Evolutionary conservation across 2,888 invertebrate genomes (phyloP).

Genomic region (Hybos culiciformis): DNA sequence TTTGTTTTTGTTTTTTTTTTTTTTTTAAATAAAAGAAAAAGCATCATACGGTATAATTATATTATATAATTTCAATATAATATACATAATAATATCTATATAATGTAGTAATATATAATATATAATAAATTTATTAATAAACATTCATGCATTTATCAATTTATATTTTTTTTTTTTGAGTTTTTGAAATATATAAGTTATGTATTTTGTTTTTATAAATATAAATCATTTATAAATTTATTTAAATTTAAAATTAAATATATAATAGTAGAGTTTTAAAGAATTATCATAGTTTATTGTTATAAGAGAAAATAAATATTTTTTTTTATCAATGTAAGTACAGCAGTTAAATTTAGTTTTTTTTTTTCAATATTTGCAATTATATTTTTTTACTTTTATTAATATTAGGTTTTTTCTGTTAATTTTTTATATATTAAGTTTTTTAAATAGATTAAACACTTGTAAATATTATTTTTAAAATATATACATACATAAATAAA

Average conservation of each 20-base stretch:
- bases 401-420: too few relatives aligned
- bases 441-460: too few relatives aligned
- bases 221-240: slow-evolving; percentile 11
- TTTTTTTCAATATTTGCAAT: too few relatives aligned
- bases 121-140: too few relatives aligned
- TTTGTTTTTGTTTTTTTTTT: background rate
- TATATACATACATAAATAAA: too few relatives aligned
- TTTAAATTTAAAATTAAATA: slow-evolving; percentile 10
- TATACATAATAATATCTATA: slow-evolving; percentile 15
- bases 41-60: slow-evolving; percentile 20
- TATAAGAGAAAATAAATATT: too few relatives aligned
- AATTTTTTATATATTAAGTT: too few relatives aligned
- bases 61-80: slow-evolving; percentile 17
- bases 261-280: slow-evolving; percentile 9
- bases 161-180: slow-evolving; percentile 12
- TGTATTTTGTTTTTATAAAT: slow-evolving; percentile 7
- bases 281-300: too few relatives aligned
- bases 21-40: slow-evolving; percentile 17
- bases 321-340: too few relatives aligned
- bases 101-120: slow-evolving; percentile 14
- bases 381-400: too few relatives aligned
- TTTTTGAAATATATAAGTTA: slow-evolving; percentile 9
- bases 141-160: slow-evolving; percentile 19
- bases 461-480: too few relatives aligned
- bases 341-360: too few relatives aligned